Base-by-base conservation (phyloP, 1,140 invertebrate genomes). In the roundworm (Caenorhabditis elegans) region DNA sequence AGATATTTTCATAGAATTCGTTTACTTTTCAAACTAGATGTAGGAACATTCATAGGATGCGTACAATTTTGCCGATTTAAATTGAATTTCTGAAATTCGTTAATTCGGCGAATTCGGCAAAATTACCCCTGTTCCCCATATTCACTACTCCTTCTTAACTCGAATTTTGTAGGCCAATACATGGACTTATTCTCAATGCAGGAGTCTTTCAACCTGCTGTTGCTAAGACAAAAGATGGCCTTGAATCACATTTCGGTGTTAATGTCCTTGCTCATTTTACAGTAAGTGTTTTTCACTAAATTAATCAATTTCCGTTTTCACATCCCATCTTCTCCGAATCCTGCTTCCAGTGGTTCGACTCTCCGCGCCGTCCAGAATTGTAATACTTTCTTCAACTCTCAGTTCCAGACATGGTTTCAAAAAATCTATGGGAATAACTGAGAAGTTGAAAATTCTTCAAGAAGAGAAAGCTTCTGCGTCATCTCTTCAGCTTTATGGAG, bases 131-230 rank as follows among this genome's bases (percentile, higher is more conserved):
- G n/a, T n/a, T n/a, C n/a, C n/a, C n/a, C n/a, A n/a, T n/a, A n/a
- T n/a, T n/a, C n/a, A n/a, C n/a, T n/a, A n/a, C n/a, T n/a, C n/a
- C n/a, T n/a, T n/a, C n/a, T n/a, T n/a, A n/a, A n/a, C n/a, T n/a
- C n/a, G n/a, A n/a, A n/a, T n/a, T 17, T 53, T 87, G 31, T 87
- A 95, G 94, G 86, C 92, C 92, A 83, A 90, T 97, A 24, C 93
- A 97, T 88, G 93, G 95, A 76, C 90, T 98, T 39, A 94, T 97
- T 85, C 90, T 97, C 53, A 98, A 98, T 92, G 96, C 96, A 78
- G 96, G 93, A 36, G 93, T 97, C 1, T 95, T 96, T 91, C 94
- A 93, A 31, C 83, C 94, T 46, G 93, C 76, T 3, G 13, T n/a
- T 19, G 1, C 15, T 4, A 90, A 93, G 79, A 97, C 95, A 17